Evolutionary conservation across 2,113 vertebrate species (phyloP), one percentile per base, ranked within the genome.

Genomic region (Cyphomyrus discorhynchus): DNA sequence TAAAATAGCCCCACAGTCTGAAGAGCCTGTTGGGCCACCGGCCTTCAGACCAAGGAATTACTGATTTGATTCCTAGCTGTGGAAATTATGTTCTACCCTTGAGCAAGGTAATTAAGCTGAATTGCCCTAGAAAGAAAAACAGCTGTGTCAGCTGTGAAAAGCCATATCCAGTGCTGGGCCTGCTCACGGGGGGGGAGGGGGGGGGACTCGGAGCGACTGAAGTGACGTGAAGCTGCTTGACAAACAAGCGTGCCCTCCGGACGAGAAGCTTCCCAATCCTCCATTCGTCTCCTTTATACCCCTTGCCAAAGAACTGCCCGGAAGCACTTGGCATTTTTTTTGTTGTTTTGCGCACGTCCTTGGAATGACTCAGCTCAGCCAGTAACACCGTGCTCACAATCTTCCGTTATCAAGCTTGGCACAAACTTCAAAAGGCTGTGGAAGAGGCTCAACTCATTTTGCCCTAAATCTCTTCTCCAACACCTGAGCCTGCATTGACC

Each of bases 51-150:
- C 85, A 56, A 53, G 35, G 85, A 52, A 3, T 87, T 53, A 35
- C 85, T 42, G 49, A 62, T 58, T 42, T 88, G 53, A 88, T 88
- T 39, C 87, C 31, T 62, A 39, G 53, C 85, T 35, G 46, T 42
- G 31, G 87, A 66, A 46, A 42, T n/a, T 15, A 88, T 62, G 53
- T 88, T 88, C 56, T 62, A 88, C 53, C 56, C 53, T 88, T 88
- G 87, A 88, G 87, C 52, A 46, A 46, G 21, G 35, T 88, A 88
- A 88, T 88, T 88, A 88, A 88, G 35, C 53, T 45, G 87, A 66
- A 42, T 62, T 88, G 31, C 52, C 35, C 87, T 45, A 46, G 56
- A 62, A 62, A 66, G 85, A 45, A 45, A 84, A 82, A 53, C 88
- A 89, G 49, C 88, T 56, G 19, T 27, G 49, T 56, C 46, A 89